phyloP scores from a whole-genome alignment of 2,888 invertebrate species.

The Platycheirus albimanus region DNA sequence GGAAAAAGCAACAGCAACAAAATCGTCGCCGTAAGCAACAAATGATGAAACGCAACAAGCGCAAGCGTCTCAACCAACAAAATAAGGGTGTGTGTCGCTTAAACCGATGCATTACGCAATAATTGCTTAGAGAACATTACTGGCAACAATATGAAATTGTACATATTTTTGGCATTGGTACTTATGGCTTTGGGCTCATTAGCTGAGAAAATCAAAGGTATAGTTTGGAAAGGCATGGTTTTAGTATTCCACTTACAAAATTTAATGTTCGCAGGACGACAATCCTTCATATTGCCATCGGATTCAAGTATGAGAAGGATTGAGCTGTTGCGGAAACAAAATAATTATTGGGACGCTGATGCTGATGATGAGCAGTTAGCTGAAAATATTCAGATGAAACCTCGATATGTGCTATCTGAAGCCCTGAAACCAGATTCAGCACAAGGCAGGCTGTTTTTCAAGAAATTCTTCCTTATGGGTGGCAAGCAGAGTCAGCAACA shows the following conservation, averaged over 20 bases:
- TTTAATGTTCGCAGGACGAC: conserved; percentile 62
- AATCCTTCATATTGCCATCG: conserved; percentile 75
- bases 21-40: neutral
- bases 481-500: conserved; percentile 69
- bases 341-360: conserved; percentile 41
- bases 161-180: conserved; percentile 41
- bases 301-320: conserved; percentile 69
- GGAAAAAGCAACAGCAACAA: neutral
- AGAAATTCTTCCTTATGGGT: conserved; percentile 79
- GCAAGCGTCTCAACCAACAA: neutral
- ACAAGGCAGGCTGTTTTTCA: conserved; percentile 79
- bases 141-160: conserved; percentile 50
- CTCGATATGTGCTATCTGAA: too few species aligned
- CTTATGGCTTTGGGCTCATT: conserved; percentile 28
- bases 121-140: conserved; percentile 61
- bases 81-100: too few species aligned
- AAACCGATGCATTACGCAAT: conserved; percentile 59
- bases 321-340: conserved; percentile 47
- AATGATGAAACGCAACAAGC: neutral
- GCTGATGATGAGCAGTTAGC: too few species aligned
- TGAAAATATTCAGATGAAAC: conserved; percentile 31
- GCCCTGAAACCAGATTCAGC: conserved; percentile 76
- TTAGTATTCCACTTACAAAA: neutral
- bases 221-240: neutral
- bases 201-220: conserved; percentile 74